These are phyloP conservation scores for Vanessa cardui DNA, from an alignment of 2,888 invertebrate genomes.

Conservation along the genomic window DNA sequence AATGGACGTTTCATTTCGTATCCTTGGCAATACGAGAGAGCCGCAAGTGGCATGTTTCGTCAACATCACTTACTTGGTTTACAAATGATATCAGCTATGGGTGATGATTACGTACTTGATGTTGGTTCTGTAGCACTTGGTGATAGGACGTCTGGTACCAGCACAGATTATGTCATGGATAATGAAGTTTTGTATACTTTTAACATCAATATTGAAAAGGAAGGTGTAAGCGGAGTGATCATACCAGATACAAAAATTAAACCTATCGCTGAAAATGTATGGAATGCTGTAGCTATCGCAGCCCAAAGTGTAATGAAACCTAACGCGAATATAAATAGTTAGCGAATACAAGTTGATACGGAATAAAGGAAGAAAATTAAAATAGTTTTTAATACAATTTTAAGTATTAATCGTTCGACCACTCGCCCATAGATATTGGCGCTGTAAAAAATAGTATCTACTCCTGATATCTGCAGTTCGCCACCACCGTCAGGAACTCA, in stretches of 20 bases:
- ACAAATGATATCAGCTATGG: conserved; percentile 57
- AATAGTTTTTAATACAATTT: no score
- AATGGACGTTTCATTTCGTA: conserved; percentile 86
- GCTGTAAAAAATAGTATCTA: no score
- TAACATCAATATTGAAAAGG: conserved; percentile 60
- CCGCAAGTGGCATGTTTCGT: conserved; percentile 66
- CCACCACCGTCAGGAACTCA: no score
- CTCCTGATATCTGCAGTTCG: no score
- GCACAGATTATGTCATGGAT: conserved; percentile 60
- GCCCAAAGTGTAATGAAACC: conserved; percentile 45
- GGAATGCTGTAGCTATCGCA: conserved; percentile 57
- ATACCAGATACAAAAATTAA: conserved; percentile 60
- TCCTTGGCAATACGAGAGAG: conserved; percentile 85
- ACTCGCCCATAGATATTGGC: no score
- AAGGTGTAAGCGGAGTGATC: conserved; percentile 53
- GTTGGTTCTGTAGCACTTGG: conserved; percentile 57
- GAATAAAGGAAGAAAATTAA: no score
- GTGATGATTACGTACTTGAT: conserved; percentile 53
- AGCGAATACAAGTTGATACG: no score
- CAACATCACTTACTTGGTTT: conserved; percentile 60
- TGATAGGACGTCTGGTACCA: conserved; percentile 68
- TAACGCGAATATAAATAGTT: no score
- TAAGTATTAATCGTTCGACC: no score
- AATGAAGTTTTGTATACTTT: conserved; percentile 57
- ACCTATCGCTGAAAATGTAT: conserved; percentile 47